Percentiles rank a stretch among this genome's conserved stretches.
Evolutionary conservation across 2,797 vertebrate species (phyloP).

Genomic region (Emys orbicularis): DNA sequence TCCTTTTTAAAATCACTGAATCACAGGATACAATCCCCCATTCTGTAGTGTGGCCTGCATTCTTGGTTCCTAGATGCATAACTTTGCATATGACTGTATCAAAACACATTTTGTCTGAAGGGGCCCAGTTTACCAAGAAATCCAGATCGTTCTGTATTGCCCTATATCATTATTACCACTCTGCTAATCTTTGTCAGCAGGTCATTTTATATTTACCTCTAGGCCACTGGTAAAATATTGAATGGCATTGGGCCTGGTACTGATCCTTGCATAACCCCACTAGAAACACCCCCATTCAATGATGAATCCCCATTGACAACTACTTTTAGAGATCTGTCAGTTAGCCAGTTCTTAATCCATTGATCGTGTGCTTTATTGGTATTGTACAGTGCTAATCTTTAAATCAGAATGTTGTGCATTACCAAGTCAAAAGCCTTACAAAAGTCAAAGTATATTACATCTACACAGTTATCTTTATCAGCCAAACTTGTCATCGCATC

Average conservation of each 20-base stretch:
- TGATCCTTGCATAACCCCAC: not conserved
- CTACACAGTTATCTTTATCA: constrained; percentile 18
- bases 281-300: not conserved
- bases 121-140: not conserved
- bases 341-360: not conserved
- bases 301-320: not conserved
- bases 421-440: constrained; percentile 51
- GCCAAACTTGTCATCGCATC: constrained; percentile 4
- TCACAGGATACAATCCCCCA: not conserved
- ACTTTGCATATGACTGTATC: not conserved
- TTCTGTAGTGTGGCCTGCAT: not conserved
- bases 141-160: not conserved
- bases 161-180: not conserved
- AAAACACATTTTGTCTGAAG: not conserved
- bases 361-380: constrained; percentile 2
- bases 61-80: not conserved
- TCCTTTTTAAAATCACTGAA: not conserved
- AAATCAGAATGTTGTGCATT: constrained; percentile 43
- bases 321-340: not conserved
- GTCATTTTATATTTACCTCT: constrained; percentile 2
- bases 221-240: not conserved
- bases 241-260: not conserved
- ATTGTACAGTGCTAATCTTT: constrained; percentile 1
- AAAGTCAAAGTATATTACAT: constrained; percentile 38
- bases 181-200: not conserved